A percentile compares a stretch with the other conserved stretches of the same genome.
These are phyloP conservation scores for Hydropsyche betteni DNA, from an alignment of 2,888 invertebrate species.

Conservation along the genomic window DNA sequence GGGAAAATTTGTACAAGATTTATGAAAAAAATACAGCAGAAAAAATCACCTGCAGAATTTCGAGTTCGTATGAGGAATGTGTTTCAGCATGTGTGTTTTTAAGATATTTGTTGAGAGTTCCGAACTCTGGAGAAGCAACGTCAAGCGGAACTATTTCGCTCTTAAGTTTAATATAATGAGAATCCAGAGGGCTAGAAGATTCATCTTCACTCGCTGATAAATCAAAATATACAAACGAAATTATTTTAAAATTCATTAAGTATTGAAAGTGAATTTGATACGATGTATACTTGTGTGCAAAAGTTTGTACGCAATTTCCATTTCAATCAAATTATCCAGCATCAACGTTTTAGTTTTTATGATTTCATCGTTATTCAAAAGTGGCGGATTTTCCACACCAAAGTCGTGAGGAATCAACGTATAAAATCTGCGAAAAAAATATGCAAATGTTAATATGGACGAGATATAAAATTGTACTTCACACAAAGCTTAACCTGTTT, in stretches of 20 bases:
- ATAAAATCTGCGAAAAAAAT: slow-evolving; percentile 75
- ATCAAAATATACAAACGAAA: neutral
- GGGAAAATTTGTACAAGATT: slow-evolving; percentile 6
- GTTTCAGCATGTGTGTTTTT: slow-evolving; percentile 93
- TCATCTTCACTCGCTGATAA: slow-evolving; percentile 58
- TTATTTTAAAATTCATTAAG: too few species aligned
- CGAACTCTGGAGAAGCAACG: slow-evolving; percentile 74
- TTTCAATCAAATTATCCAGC: slow-evolving; percentile 92
- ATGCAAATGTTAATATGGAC: neutral
- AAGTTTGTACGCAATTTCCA: slow-evolving; percentile 93
- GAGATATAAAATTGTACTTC: neutral
- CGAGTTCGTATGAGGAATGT: slow-evolving; percentile 78
- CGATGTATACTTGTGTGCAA: slow-evolving; percentile 67
- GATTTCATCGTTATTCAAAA: slow-evolving; percentile 78
- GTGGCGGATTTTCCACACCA: slow-evolving; percentile 82
- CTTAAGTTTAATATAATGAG: slow-evolving; percentile 88
- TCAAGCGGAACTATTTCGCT: slow-evolving; percentile 79
- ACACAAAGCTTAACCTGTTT: slow-evolving; percentile 67
- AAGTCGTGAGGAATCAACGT: slow-evolving; percentile 96
- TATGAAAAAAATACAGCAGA: slow-evolving; percentile 1
- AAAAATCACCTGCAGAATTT: slow-evolving; percentile 69
- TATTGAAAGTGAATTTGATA: too few species aligned
- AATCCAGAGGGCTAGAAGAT: slow-evolving; percentile 75
- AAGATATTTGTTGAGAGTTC: slow-evolving; percentile 79
- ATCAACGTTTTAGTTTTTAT: slow-evolving; percentile 78